Base-by-base conservation (phyloP, 2,113 vertebrate species). In the Pteronura brasiliensis region DNA sequence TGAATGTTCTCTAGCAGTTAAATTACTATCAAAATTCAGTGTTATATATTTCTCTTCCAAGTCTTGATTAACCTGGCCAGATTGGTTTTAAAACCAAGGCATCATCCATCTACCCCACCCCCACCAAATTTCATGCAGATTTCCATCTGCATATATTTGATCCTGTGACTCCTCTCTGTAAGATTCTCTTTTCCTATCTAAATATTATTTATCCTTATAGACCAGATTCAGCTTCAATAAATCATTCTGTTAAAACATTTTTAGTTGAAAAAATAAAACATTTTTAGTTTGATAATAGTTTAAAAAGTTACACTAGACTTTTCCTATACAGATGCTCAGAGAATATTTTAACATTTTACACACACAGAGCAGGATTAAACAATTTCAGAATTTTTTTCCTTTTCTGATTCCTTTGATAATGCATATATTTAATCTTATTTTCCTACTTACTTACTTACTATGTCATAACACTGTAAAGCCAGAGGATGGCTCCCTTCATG, bases 251-350 rank as follows among this genome's bases (percentile, higher is more conserved):
- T 83, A 76, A 95, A 76, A 71, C 85, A 79, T 47, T 81, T 87
- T 76, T 31, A 79, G 20, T 67, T 94, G 61, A 39, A 85, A 31
- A 74, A 84, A 84, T 21, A 76, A 94, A 76, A 76, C 85, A 79
- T 47, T 81, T 86, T 76, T 31, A 74, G 20, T 67, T 94, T 74
- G 47, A 85, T n/a, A 74, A 84, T 80, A 31, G 1, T 80, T 92
- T 55, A 44, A 90, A 49, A 88, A 21, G 5, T 65, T 61, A 91
- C 8, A 18, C 23, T 57, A 21, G 86, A 71, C 25, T 42, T 0
- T 20, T 57, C 49, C 25, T 39, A 44, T 4, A 92, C 52, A 49
- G 29, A 47, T 10, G 9, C 39, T 88, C 77, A 77, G 25, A 91
- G 89, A 36, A 17, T 42, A 9, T 61, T 91, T 90, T 31, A 29